Evolutionary conservation across 1,140 invertebrate genomes (phyloP).

Genomic region (Eueides isabella): DNA sequence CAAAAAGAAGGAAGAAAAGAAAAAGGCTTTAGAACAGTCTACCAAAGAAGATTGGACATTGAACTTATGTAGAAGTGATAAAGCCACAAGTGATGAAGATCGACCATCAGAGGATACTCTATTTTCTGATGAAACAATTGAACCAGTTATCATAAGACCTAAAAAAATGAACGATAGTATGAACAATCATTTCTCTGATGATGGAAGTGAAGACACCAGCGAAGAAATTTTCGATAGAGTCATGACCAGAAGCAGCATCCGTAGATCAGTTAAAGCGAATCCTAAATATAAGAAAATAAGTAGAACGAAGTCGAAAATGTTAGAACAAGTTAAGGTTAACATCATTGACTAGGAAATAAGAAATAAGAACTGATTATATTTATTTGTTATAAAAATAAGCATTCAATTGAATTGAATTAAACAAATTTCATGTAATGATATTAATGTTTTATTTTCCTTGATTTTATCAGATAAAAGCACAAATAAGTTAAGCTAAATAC

Average conservation of each 20-base stretch:
- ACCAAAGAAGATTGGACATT: slow-evolving; percentile 43
- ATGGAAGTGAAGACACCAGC: slow-evolving; percentile 76
- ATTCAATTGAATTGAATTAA: slow-evolving; percentile 42
- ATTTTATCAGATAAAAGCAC: background rate
- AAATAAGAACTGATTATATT: slow-evolving; percentile 35
- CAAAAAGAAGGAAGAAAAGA: slow-evolving; percentile 74
- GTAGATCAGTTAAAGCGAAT: slow-evolving; percentile 76
- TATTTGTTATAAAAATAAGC: slow-evolving; percentile 32
- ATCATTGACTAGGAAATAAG: slow-evolving; percentile 59
- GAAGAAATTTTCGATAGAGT: slow-evolving; percentile 77
- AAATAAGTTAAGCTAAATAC: too few relatives aligned
- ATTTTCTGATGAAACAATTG: slow-evolving; percentile 58
- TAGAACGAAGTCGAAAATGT: slow-evolving; percentile 71
- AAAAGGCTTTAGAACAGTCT: slow-evolving; percentile 62
- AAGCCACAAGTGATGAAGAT: slow-evolving; percentile 71
- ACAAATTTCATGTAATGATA: slow-evolving; percentile 27
- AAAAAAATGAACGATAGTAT: slow-evolving; percentile 76
- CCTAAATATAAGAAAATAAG: slow-evolving; percentile 79
- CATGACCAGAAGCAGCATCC: slow-evolving; percentile 73
- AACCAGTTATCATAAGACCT: slow-evolving; percentile 61
- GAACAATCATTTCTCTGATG: slow-evolving; percentile 77
- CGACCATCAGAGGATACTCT: slow-evolving; percentile 56
- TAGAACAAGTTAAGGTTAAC: slow-evolving; percentile 76
- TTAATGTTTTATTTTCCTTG: slow-evolving; percentile 28
- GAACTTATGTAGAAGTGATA: slow-evolving; percentile 56